Evolutionary conservation across 2,113 vertebrate genomes (phyloP).

Genomic region (Ciconia maguari): DNA sequence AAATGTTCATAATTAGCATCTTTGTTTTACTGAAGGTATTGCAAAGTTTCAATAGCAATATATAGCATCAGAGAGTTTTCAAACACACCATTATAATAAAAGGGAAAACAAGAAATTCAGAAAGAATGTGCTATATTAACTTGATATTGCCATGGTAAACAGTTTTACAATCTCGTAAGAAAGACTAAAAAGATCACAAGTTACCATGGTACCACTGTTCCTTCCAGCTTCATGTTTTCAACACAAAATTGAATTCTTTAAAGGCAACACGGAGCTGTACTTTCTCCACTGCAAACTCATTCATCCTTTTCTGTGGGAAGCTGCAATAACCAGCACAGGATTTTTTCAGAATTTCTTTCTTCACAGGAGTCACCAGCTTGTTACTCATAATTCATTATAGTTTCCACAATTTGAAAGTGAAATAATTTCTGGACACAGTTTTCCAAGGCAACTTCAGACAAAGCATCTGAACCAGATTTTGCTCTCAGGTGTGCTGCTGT

Average conservation of each 20-base stretch:
- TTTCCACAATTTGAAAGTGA: neutral
- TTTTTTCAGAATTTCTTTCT: neutral
- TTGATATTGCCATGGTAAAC: constrained; percentile 29
- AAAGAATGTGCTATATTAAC: constrained; percentile 8
- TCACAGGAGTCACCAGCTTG: neutral
- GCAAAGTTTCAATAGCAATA: neutral
- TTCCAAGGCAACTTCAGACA: neutral
- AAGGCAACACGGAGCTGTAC: neutral
- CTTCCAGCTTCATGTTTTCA: constrained; percentile 33
- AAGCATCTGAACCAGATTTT: neutral
- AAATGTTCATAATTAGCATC: neutral
- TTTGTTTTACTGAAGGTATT: neutral
- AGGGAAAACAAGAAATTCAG: neutral
- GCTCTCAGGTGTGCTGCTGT: neutral
- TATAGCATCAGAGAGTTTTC: neutral
- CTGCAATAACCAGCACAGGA: neutral
- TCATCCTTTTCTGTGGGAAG: neutral
- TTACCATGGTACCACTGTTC: constrained; percentile 44
- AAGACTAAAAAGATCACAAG: constrained; percentile 27
- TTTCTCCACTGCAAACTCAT: neutral
- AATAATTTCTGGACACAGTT: neutral
- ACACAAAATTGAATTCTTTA: neutral
- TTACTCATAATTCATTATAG: neutral
- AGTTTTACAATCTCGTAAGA: neutral
- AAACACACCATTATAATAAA: neutral